phyloP scores from a whole-genome alignment of 2,888 invertebrate genomes.

The Eilema depressum region DNA sequence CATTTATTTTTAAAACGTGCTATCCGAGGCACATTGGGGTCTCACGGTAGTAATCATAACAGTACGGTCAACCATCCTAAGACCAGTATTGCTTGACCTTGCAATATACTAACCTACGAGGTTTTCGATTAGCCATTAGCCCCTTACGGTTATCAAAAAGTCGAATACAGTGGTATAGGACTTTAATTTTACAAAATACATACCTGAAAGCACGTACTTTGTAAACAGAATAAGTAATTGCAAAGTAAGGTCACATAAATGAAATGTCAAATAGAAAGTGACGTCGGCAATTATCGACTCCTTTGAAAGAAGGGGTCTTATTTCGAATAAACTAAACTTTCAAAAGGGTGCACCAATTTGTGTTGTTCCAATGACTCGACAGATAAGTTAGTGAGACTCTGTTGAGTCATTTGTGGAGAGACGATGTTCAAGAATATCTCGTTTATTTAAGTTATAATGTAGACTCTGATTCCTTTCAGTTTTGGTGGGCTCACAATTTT shows the following conservation, averaged over 20 bases:
- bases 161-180: too few species aligned
- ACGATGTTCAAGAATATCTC: background rate
- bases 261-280: background rate
- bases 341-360: conserved; percentile 4
- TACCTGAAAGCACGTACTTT: too few species aligned
- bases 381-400: background rate
- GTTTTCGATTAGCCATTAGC: too few species aligned
- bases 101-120: too few species aligned
- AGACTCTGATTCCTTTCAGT: background rate
- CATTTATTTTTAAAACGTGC: too few species aligned
- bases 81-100: too few species aligned
- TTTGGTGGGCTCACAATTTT: too few species aligned
- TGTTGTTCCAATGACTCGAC: conserved; percentile 1
- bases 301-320: background rate
- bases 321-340: conserved; percentile 4
- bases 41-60: too few species aligned
- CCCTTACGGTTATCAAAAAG: too few species aligned
- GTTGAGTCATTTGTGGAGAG: background rate
- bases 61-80: too few species aligned
- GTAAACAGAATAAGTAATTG: background rate
- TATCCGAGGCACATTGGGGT: too few species aligned
- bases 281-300: background rate
- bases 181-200: too few species aligned
- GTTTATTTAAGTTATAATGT: background rate
- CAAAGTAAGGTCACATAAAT: background rate